Evolutionary conservation across 23 tunicate genomes (phyloP), one percentile per base, ranked within the genome.

Genomic region (Styela plicata): DNA sequence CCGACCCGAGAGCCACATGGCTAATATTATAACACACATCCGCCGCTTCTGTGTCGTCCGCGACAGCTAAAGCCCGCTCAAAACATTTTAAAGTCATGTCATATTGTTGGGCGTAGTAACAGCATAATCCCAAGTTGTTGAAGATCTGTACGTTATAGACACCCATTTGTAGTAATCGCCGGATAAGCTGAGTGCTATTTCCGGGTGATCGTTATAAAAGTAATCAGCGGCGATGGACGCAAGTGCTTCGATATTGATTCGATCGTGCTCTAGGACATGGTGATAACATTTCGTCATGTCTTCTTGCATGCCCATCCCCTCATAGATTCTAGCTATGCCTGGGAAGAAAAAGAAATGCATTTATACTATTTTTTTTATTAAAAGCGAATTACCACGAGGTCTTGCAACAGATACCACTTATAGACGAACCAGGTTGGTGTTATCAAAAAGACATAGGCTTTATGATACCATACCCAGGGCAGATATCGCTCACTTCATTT

Each of bases 1-100:
- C 98, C 98, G 18, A 93, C 44, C 98, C 93, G 70, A 93, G 64
- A 33, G 98, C 98, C 24, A 93, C 75, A 74, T 93, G 98, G 2
- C 94, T 85, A n/a, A 93, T 80, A 64, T 93, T 93, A 82, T 88
- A 93, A 86, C 89, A 93, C 17, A 93, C 89, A 69, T 93, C 93
- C 27, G 93, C 92, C 2, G 80, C 33, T 69, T 93, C 86, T 34
- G 78, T 82, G 69, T 88, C 98, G 33, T 86, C 76, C 2, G 93
- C 98, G 10, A 93, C 28, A 18, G 36, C 35, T 16, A 93, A 33
- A 36, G 98, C 98, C 24, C 93, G 77, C 61, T 93, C 98, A 69
- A 93, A 93, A 44, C 98, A 93, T 62, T 88, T 88, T 61, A 93
- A 36, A 20, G 98, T 93, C 80, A 87, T 84, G 79, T 93, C 98